Conservation (phyloP, 1,140 invertebrate genomes). For the Musca domestica region DNA sequence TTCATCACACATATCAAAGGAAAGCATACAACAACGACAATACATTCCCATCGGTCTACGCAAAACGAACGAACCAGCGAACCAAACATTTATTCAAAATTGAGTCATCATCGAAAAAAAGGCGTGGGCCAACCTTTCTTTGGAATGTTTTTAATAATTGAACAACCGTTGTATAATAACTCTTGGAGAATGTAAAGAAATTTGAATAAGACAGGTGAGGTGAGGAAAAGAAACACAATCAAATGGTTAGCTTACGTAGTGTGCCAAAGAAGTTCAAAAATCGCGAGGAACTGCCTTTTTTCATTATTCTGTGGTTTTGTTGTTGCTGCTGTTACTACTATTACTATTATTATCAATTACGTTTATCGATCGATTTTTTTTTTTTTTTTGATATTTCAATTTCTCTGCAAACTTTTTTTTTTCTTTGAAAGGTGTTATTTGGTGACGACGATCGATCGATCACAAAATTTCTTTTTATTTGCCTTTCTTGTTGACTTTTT, state of each 20-base stretch:
- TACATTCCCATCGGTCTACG: too few relatives aligned
- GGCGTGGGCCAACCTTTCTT: slow-evolving; percentile 4
- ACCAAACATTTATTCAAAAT: too few relatives aligned
- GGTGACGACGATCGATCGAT: neutral
- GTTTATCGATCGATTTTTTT: too few relatives aligned
- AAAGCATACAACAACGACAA: too few relatives aligned
- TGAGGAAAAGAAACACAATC: neutral
- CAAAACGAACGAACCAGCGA: too few relatives aligned
- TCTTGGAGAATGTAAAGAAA: neutral
- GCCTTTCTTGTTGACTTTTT: neutral
- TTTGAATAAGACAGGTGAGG: too few relatives aligned
- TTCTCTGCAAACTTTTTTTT: too few relatives aligned
- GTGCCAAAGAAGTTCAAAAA: slow-evolving; percentile 18
- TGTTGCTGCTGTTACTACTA: neutral
- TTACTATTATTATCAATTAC: too few relatives aligned
- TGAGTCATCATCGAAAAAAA: neutral
- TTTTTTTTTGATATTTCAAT: too few relatives aligned
- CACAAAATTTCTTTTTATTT: neutral
- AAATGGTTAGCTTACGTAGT: slow-evolving; percentile 3
- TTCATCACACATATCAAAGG: too few relatives aligned
- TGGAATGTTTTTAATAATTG: too few relatives aligned
- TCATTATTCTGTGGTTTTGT: neutral
- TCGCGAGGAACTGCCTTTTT: slow-evolving; percentile 8
- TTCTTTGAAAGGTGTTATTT: too few relatives aligned
- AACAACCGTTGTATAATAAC: slow-evolving; percentile 13